Percentiles rank a stretch among this genome's conserved stretches.
Evolutionary conservation across 1,140 invertebrate species (phyloP).

Genomic region (Matsumurasca onukii): DNA sequence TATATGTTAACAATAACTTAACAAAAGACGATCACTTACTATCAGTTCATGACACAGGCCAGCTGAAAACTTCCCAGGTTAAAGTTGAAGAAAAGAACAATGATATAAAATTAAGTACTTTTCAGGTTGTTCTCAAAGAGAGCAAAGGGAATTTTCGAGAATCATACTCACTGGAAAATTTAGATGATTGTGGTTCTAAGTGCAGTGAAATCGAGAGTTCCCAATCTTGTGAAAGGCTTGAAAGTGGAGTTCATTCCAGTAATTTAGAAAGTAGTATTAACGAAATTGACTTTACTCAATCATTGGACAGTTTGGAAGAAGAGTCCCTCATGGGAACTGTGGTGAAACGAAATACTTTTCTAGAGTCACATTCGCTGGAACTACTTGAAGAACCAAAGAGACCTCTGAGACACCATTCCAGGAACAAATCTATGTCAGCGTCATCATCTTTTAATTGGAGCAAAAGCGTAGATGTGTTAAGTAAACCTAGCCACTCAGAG

Average conservation of each 20-base stretch:
- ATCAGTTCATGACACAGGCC: conserved; percentile 12
- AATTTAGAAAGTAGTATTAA: conserved; percentile 9
- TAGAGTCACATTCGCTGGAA: conserved; percentile 41
- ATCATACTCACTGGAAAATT: conserved; percentile 30
- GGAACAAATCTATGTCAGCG: conserved; percentile 40
- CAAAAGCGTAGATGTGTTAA: conserved; percentile 36
- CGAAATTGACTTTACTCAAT: conserved; percentile 17
- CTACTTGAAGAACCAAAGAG: conserved; percentile 34
- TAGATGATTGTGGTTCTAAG: conserved; percentile 28
- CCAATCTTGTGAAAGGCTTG: conserved; percentile 37
- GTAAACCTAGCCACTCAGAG: conserved; percentile 26
- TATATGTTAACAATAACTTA: conserved; percentile 10
- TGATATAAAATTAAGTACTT: not conserved
- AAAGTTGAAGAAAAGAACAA: not conserved
- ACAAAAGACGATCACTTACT: not conserved
- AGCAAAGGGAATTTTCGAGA: not conserved
- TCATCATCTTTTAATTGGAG: conserved; percentile 31
- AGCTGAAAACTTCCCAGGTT: not conserved
- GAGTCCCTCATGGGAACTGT: conserved; percentile 32
- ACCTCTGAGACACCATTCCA: conserved; percentile 31
- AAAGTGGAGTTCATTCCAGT: conserved; percentile 17
- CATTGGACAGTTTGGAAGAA: conserved; percentile 28
- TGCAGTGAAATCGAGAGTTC: conserved; percentile 35
- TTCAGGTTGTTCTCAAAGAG: not conserved
- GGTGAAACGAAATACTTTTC: conserved; percentile 35